Evolutionary conservation across 2,113 vertebrate genomes (phyloP).

Genomic region (cattle (Bos taurus)): DNA sequence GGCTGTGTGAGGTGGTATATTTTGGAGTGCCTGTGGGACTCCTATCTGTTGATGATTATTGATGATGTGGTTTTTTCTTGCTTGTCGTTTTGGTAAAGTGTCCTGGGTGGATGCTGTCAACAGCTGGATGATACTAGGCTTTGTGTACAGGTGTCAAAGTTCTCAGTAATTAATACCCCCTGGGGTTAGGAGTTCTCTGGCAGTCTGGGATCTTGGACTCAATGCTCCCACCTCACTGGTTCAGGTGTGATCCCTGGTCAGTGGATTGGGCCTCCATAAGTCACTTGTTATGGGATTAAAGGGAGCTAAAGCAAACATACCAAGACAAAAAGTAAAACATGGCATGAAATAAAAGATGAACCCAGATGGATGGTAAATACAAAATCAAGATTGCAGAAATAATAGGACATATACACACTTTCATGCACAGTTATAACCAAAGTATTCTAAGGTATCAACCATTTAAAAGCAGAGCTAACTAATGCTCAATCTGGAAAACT

Average conservation of each 20-base stretch:
- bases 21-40: neutral
- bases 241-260: neutral
- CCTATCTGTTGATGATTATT: neutral
- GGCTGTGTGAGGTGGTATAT: neutral
- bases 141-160: neutral
- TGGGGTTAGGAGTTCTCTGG: neutral
- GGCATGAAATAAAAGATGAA: neutral
- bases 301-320: neutral
- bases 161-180: neutral
- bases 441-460: neutral
- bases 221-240: neutral
- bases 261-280: neutral
- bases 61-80: neutral
- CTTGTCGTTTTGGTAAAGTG: neutral
- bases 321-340: neutral
- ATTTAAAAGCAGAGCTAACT: neutral
- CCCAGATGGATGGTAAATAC: neutral
- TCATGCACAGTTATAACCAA: neutral
- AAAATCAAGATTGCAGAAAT: neutral
- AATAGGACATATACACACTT: neutral
- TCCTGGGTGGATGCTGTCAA: neutral
- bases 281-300: neutral
- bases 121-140: neutral
- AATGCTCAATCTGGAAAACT: neutral
- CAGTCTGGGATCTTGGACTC: neutral